Conservation (phyloP, 1,140 invertebrate genomes). For the Diachasma alloeum region DNA sequence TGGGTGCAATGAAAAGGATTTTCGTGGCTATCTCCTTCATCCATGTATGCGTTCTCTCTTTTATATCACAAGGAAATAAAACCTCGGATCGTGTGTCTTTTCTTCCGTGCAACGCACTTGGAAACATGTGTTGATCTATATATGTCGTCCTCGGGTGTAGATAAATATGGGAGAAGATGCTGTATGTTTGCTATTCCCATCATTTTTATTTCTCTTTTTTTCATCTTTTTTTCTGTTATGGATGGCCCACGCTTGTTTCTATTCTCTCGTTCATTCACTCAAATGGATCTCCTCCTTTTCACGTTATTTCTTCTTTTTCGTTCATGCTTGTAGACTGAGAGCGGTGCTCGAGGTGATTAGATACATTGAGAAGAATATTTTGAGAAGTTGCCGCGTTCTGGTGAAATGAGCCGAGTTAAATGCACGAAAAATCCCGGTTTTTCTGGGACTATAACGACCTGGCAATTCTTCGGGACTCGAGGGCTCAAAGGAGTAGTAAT, state of each 20-base stretch:
- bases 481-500: constrained; percentile 21
- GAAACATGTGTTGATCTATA: neutral
- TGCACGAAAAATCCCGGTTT: constrained; percentile 36
- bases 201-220: constrained; percentile 39
- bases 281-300: neutral
- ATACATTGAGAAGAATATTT: constrained; percentile 49
- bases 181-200: constrained; percentile 62
- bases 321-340: constrained; percentile 49
- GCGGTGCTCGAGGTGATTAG: constrained; percentile 5
- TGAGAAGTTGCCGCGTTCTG: constrained; percentile 16
- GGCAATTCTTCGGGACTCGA: neutral
- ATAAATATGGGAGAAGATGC: constrained; percentile 3
- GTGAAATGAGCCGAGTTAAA: constrained; percentile 60
- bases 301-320: constrained; percentile 40
- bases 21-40: constrained; percentile 24
- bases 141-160: neutral
- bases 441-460: constrained; percentile 4
- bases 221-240: neutral
- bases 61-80: neutral
- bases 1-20: constrained; percentile 19
- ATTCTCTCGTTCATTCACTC: constrained; percentile 1
- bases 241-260: neutral
- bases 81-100: neutral
- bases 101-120: neutral
- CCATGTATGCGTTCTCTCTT: neutral